phyloP scores from a whole-genome alignment of 2,888 invertebrate genomes.

The Subacronicta megacephala region DNA sequence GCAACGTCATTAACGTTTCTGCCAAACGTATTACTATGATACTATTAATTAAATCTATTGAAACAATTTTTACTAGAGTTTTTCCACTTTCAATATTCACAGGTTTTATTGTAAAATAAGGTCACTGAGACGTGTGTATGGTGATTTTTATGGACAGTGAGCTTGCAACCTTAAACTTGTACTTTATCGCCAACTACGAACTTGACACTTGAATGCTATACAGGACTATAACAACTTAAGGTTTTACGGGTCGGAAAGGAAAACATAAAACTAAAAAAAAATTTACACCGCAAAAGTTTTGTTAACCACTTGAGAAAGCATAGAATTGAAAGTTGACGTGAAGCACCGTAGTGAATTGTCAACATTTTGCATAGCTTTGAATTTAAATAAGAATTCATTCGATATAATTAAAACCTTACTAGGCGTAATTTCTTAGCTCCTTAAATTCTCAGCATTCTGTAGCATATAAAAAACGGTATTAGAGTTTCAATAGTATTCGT shows the following conservation, averaged over 20 bases:
- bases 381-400: no score
- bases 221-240: constrained; percentile 20
- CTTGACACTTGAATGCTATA: constrained; percentile 40
- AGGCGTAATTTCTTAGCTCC: not conserved
- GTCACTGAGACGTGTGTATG: constrained; percentile 16
- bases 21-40: no score
- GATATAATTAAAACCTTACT: not conserved
- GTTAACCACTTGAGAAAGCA: not conserved
- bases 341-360: not conserved
- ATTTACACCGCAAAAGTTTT: constrained; percentile 11
- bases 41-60: no score
- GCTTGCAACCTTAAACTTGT: constrained; percentile 36
- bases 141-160: constrained; percentile 42
- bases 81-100: constrained; percentile 14
- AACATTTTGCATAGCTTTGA: no score
- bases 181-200: constrained; percentile 48
- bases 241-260: constrained; percentile 24
- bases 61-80: no score
- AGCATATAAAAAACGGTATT: constrained; percentile 6
- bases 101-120: constrained; percentile 26
- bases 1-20: no score
- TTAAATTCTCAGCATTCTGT: not conserved
- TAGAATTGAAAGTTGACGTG: constrained; percentile 3
- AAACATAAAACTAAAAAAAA: constrained; percentile 2
- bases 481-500: constrained; percentile 23